Percentiles rank a stretch among this genome's conserved stretches.
Evolutionary conservation across 2,888 invertebrate species (phyloP).

Genomic region (Blera fallax): DNA sequence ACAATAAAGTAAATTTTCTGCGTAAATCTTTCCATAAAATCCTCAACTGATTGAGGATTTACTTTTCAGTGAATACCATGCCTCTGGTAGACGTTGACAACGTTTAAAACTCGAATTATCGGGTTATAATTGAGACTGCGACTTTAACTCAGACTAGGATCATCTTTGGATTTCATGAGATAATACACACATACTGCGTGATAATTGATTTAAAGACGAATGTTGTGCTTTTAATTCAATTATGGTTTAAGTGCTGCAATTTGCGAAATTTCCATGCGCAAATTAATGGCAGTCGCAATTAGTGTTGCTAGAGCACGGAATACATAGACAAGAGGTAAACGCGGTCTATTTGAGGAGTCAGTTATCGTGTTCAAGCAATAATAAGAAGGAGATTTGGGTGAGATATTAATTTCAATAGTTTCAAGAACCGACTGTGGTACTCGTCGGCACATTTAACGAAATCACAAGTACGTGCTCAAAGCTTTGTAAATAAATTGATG

Average conservation of each 20-base stretch:
- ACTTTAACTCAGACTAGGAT: conserved; percentile 11
- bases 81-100: background rate
- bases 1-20: background rate
- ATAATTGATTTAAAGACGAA: conserved; percentile 42
- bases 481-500: too few species aligned
- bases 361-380: background rate
- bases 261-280: conserved; percentile 52
- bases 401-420: background rate
- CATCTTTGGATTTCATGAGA: conserved; percentile 6
- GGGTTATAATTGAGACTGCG: background rate
- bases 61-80: background rate
- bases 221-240: conserved; percentile 48
- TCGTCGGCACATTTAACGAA: too few species aligned
- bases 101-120: background rate
- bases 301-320: conserved; percentile 1
- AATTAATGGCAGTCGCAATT: conserved; percentile 53
- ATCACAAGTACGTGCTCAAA: too few species aligned
- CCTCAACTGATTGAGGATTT: background rate
- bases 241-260: conserved; percentile 65
- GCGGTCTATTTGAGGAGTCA: background rate
- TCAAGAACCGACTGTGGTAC: too few species aligned
- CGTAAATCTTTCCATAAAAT: background rate
- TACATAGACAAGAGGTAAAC: background rate
- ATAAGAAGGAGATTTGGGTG: background rate
- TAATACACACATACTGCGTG: background rate